A percentile compares a stretch with the other conserved stretches of the same genome.
Conservation (phyloP, 53 echinoderm and acorn worm species). For the Astropecten irregularis region DNA sequence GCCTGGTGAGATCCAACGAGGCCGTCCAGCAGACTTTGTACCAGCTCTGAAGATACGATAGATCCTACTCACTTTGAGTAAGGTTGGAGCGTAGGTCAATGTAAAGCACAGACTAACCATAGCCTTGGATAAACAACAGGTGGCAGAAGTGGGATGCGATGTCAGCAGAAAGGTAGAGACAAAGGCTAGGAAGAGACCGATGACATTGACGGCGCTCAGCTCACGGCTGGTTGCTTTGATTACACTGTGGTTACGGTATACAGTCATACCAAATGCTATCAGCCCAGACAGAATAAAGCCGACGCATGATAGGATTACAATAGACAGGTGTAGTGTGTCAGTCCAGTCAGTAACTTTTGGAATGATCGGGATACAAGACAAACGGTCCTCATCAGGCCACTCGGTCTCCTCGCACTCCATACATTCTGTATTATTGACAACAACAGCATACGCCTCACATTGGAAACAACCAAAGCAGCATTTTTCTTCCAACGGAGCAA, state of each 20-base stretch:
- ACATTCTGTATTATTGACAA: conserved; percentile 51
- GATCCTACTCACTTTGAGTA: conserved; percentile 1
- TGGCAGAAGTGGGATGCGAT: background rate
- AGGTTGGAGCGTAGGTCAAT: conserved; percentile 10
- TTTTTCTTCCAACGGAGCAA: conserved; percentile 37
- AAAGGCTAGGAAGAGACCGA: conserved; percentile 49
- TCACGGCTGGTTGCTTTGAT: conserved; percentile 67
- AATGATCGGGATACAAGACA: no score
- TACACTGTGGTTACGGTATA: conserved; percentile 27
- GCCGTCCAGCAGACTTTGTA: conserved; percentile 32
- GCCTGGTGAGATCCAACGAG: conserved; percentile 22
- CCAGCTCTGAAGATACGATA: conserved; percentile 39
- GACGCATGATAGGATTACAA: background rate
- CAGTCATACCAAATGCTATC: background rate
- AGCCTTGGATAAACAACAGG: background rate
- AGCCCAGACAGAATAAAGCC: background rate
- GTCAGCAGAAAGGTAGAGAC: background rate
- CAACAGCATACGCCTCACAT: conserved; percentile 48
- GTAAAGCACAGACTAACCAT: background rate
- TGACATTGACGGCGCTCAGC: conserved; percentile 31
- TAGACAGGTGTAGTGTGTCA: background rate
- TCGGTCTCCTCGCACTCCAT: conserved; percentile 39
- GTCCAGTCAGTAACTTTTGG: no score
- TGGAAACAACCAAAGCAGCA: conserved; percentile 76
- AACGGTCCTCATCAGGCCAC: no score